A percentile compares a stretch with the other conserved stretches of the same genome.
Conservation (phyloP, 1,140 invertebrate genomes). For the Drosophila kepulauana region DNA sequence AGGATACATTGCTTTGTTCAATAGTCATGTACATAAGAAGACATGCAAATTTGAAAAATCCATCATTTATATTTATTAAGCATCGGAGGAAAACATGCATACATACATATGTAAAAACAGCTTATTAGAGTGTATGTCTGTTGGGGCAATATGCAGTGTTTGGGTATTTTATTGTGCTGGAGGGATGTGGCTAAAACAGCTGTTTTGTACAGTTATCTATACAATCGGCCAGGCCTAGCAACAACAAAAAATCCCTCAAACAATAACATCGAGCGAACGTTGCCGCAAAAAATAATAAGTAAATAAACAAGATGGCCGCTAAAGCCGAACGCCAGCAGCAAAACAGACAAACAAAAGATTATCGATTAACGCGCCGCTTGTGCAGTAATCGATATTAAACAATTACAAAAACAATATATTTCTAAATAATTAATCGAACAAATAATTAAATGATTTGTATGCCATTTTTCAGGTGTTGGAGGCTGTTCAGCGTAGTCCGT, state of each 20-base stretch:
- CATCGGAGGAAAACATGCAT: too few species aligned
- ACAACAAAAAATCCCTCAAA: conserved; percentile 28
- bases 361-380: conserved; percentile 9
- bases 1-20: not conserved
- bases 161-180: conserved; percentile 7
- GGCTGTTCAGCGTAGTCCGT: conserved; percentile 94
- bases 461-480: conserved; percentile 90
- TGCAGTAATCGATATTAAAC: not conserved
- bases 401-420: not conserved
- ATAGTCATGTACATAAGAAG: too few species aligned
- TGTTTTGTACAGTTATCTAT: conserved; percentile 28
- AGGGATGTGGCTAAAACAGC: conserved; percentile 29
- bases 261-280: conserved; percentile 14
- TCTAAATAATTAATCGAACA: not conserved
- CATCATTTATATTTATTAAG: too few species aligned
- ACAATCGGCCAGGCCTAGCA: conserved; percentile 15
- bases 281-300: conserved; percentile 15
- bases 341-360: conserved; percentile 11
- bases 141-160: conserved; percentile 4
- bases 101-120: too few species aligned
- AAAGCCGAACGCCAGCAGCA: conserved; percentile 1
- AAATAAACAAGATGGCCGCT: conserved; percentile 41
- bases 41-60: too few species aligned
- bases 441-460: conserved; percentile 9
- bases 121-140: not conserved